These are phyloP conservation scores for Gymnocephalus cernua DNA, from an alignment of 2,113 vertebrate species.

Conservation along the genomic window DNA sequence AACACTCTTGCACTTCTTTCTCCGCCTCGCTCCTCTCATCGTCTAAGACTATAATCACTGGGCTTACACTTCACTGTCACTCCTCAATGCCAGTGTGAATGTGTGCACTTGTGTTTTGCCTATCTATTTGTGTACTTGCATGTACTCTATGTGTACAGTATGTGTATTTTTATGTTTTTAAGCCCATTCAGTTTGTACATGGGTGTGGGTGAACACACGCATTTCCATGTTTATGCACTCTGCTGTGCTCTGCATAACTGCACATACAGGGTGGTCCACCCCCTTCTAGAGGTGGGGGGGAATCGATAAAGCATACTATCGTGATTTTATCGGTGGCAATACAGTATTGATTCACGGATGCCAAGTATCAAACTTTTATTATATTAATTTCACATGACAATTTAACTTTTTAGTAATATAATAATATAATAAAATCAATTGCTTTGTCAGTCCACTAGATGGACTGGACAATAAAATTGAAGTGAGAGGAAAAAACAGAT, in stretches of 20 bases:
- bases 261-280: constrained; percentile 28
- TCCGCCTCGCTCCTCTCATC: constrained; percentile 79
- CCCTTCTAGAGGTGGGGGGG: neutral
- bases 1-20: constrained; percentile 81
- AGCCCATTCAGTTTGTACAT: neutral
- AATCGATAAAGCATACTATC: too few species aligned
- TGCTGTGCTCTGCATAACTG: constrained; percentile 21
- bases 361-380: too few species aligned
- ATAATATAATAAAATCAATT: too few species aligned
- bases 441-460: too few species aligned
- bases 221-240: constrained; percentile 29
- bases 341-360: too few species aligned
- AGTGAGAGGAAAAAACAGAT: too few species aligned
- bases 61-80: constrained; percentile 73
- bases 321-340: too few species aligned
- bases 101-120: constrained; percentile 20
- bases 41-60: constrained; percentile 67
- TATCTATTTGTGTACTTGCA: constrained; percentile 22
- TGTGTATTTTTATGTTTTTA: constrained; percentile 11
- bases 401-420: too few species aligned
- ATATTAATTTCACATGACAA: too few species aligned
- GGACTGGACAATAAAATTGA: too few species aligned
- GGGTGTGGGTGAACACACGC: constrained; percentile 16
- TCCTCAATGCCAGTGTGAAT: constrained; percentile 44
- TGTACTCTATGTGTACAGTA: constrained; percentile 8